A percentile compares a stretch with the other conserved stretches of the same genome.
Conservation (phyloP, 2,113 vertebrate species). For the Romanogobio albipinnatus region DNA sequence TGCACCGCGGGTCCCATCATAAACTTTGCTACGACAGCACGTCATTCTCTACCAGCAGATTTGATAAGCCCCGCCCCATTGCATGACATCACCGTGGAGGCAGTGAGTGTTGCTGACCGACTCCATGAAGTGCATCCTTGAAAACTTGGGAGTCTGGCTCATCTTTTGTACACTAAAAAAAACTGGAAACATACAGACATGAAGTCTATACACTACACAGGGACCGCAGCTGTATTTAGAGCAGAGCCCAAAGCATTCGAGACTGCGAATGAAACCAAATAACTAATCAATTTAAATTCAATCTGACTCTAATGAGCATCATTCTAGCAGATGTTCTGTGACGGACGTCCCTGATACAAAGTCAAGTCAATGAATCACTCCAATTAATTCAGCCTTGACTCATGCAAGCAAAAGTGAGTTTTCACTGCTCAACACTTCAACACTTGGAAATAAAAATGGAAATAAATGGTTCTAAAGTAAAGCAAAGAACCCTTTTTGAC, state of each 20-base stretch:
- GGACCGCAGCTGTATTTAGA: background rate
- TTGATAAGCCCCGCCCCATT: background rate
- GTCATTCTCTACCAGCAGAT: background rate
- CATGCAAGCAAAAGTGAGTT: background rate
- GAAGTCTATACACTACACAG: conserved; percentile 2
- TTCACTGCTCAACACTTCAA: background rate
- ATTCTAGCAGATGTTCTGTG: background rate
- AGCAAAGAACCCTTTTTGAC: background rate
- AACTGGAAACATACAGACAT: background rate
- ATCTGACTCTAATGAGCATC: background rate
- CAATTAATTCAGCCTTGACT: background rate
- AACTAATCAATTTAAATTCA: background rate
- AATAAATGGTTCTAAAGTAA: background rate
- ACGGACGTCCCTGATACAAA: background rate
- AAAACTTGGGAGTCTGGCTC: background rate
- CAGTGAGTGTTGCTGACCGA: background rate
- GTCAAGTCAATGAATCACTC: conserved; percentile 11
- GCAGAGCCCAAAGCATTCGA: background rate
- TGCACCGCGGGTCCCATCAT: background rate
- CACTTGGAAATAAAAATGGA: too few relatives aligned
- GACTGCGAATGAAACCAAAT: background rate
- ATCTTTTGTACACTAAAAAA: conserved; percentile 13
- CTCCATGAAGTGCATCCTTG: background rate
- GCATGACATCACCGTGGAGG: conserved; percentile 17
- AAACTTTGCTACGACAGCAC: background rate